Percentiles rank a stretch among this genome's conserved stretches.
These are phyloP conservation scores for Meloidogyne exigua DNA, from an alignment of 1,140 invertebrate genomes.

Conservation along the genomic window DNA sequence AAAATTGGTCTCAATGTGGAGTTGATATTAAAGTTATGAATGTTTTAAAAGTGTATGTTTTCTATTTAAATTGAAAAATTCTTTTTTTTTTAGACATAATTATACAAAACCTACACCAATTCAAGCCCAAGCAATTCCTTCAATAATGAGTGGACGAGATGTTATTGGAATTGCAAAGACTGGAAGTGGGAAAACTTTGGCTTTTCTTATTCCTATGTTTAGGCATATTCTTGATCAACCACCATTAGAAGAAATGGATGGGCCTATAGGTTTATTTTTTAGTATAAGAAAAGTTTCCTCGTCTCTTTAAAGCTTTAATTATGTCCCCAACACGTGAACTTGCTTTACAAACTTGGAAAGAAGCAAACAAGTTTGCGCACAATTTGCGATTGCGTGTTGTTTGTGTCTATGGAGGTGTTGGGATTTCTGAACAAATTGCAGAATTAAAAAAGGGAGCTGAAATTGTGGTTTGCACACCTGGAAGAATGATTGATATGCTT, in stretches of 20 bases:
- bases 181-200: slow-evolving; percentile 95
- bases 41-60: slow-evolving; percentile 78
- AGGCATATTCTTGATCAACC: slow-evolving; percentile 93
- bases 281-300: neutral
- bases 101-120: slow-evolving; percentile 98
- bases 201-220: slow-evolving; percentile 97
- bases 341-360: slow-evolving; percentile 97
- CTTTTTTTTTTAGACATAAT: slow-evolving; percentile 68
- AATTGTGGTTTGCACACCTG: slow-evolving; percentile 97
- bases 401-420: slow-evolving; percentile 97
- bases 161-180: slow-evolving; percentile 99
- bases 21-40: slow-evolving; percentile 95
- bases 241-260: slow-evolving; percentile 86
- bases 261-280: slow-evolving; percentile 75
- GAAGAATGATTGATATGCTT: slow-evolving; percentile 99
- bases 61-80: slow-evolving; percentile 22
- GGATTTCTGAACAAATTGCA: slow-evolving; percentile 93
- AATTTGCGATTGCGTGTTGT: slow-evolving; percentile 80
- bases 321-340: slow-evolving; percentile 97
- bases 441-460: slow-evolving; percentile 95
- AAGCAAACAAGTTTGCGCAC: slow-evolving; percentile 92
- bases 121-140: slow-evolving; percentile 94
- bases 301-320: slow-evolving; percentile 71
- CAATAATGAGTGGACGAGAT: slow-evolving; percentile 94
- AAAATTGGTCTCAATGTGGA: slow-evolving; percentile 96